phyloP scores from a whole-genome alignment of 2,888 invertebrate species.

The Anoncus sp. region DNA sequence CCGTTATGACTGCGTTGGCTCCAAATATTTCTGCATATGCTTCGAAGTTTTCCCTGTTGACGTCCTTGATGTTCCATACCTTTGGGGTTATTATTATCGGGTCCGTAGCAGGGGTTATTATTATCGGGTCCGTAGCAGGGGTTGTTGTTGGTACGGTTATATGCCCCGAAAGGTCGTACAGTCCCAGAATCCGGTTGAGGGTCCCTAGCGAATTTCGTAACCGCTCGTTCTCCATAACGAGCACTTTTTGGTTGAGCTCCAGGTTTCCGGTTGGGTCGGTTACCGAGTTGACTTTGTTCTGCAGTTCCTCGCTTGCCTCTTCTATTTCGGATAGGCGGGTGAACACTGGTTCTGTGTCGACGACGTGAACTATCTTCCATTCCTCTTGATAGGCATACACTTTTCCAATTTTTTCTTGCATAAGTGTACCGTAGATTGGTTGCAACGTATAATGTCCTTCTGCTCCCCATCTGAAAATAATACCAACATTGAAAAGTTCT shows the following conservation, averaged over 20 bases:
- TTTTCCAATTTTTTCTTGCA: constrained; percentile 23
- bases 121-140: background rate
- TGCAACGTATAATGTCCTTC: constrained; percentile 8
- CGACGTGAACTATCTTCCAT: constrained; percentile 32
- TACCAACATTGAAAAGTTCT: no score
- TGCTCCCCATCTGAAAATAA: constrained; percentile 23
- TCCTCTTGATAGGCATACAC: constrained; percentile 33
- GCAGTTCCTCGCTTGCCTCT: background rate
- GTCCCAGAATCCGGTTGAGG: constrained; percentile 11
- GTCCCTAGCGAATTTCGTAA: background rate
- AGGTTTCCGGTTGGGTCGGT: constrained; percentile 11
- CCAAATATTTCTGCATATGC: constrained; percentile 17
- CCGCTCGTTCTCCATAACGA: background rate
- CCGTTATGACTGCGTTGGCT: background rate
- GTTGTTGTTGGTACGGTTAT: background rate
- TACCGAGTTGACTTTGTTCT: background rate
- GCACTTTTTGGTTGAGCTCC: constrained; percentile 8
- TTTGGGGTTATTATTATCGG: no score
- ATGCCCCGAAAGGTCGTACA: background rate
- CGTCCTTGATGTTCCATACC: background rate
- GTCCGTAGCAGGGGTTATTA: background rate
- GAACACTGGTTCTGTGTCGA: no score
- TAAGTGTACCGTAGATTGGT: constrained; percentile 16
- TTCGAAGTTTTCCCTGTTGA: background rate
- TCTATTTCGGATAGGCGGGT: background rate